Base-by-base conservation (phyloP, 1,140 invertebrate genomes). In the Akabosia matsudoensis region DNA sequence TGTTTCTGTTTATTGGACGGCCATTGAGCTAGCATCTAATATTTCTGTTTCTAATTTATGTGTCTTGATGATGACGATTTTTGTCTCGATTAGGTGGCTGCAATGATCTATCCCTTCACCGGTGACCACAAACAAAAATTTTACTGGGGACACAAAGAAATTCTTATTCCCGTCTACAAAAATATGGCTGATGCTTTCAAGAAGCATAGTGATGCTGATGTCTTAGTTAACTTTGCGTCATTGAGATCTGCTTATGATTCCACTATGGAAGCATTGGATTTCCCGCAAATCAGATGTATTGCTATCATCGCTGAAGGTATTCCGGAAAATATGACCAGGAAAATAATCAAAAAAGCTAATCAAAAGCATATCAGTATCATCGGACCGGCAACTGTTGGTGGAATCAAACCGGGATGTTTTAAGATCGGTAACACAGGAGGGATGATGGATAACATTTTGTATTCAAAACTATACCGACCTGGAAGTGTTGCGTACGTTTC, bases 301-400 rank as follows among this genome's bases (percentile, higher is more conserved):
- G 96, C 97, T 16, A 99, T 99, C 81, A 99, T 99, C 83, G 97
- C 97, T 24, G 97, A 99, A 86, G 97, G 97, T 51, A 99, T 99
- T 79, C 90, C 90, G 24, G 90, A 91, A 82, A 91, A 92, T 82
- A 84, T 90, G 79, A 99, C 97, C 0, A 88, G 97, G 76, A 96
- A 97, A 85, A 87, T 99, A 74, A 96, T 97, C 82, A 90, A 97
- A 79, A 86, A 91, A 34, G 96, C 96, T 0, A 86, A 92, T 76
- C 88, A 92, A 80, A 95, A 92, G 82, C 88, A 89, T 33, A 93
- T 98, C 0, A 89, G 89, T 2, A 93, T 98, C 34, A 97, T 98
- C 83, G 96, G 96, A 3, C 98, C 98, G 0, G 98, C 98, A 0
- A 99, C 98, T 0, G 97, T 98, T 61, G 94, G 95, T 79, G 98